These are phyloP conservation scores for Catotricha subobsoleta DNA, from an alignment of 2,888 invertebrate genomes.

Conservation along the genomic window DNA sequence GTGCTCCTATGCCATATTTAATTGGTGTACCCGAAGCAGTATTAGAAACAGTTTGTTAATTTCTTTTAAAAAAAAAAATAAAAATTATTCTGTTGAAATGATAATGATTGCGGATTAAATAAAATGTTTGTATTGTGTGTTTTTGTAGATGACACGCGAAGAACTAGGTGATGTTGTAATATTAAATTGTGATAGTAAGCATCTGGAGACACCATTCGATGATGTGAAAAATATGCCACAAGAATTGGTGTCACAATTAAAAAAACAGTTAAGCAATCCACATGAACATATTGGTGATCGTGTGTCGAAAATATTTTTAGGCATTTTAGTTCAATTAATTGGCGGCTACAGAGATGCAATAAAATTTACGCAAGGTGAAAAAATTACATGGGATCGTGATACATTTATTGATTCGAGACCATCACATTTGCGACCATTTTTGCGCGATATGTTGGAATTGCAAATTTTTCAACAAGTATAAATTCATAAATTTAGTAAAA, in stretches of 20 bases:
- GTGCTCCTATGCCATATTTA: constrained; percentile 95
- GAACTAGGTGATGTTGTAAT: constrained; percentile 91
- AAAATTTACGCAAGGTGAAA: constrained; percentile 49
- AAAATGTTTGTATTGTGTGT: constrained; percentile 1
- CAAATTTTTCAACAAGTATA: constrained; percentile 92
- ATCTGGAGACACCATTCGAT: constrained; percentile 70
- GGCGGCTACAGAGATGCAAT: constrained; percentile 89
- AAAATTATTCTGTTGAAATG: background rate
- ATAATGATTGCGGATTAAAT: background rate
- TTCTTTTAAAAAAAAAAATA: background rate
- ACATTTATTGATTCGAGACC: constrained; percentile 78
- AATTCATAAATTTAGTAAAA: no score
- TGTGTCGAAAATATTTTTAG: constrained; percentile 78
- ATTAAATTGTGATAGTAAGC: constrained; percentile 81
- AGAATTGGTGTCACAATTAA: constrained; percentile 55
- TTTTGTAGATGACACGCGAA: constrained; percentile 38
- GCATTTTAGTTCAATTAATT: constrained; percentile 77
- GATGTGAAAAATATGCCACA: constrained; percentile 78
- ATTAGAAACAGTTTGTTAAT: constrained; percentile 38
- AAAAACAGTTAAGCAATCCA: constrained; percentile 25
- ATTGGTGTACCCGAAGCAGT: constrained; percentile 84
- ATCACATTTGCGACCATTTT: constrained; percentile 67
- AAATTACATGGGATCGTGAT: constrained; percentile 71
- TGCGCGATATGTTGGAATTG: constrained; percentile 74
- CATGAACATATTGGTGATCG: constrained; percentile 71